Conservation (phyloP, 2,888 invertebrate species). For the Epistrophella euchroma region DNA sequence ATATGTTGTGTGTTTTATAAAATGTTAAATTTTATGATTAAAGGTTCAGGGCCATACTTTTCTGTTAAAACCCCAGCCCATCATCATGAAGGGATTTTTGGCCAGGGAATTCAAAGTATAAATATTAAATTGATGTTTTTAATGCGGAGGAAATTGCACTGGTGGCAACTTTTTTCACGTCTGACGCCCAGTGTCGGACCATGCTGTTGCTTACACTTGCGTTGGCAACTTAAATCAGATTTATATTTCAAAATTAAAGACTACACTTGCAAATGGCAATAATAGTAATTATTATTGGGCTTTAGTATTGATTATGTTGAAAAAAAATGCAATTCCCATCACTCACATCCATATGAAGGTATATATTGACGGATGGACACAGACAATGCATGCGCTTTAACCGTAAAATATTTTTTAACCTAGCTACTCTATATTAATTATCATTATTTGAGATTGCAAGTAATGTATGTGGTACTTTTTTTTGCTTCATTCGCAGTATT, state of each 20-base stretch:
- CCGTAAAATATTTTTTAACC: background rate
- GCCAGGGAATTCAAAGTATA: slow-evolving; percentile 19
- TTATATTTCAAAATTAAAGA: slow-evolving; percentile 48
- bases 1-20: slow-evolving; percentile 19
- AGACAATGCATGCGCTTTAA: background rate
- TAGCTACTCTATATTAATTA: slow-evolving; percentile 22
- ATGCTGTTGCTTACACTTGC: background rate
- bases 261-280: slow-evolving; percentile 26
- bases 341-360: background rate
- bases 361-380: background rate
- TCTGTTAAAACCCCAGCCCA: background rate
- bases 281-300: slow-evolving; percentile 34
- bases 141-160: slow-evolving; percentile 19
- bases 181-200: background rate
- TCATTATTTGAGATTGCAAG: slow-evolving; percentile 13
- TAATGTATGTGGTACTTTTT: slow-evolving; percentile 18
- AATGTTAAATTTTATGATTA: slow-evolving; percentile 56
- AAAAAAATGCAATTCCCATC: slow-evolving; percentile 25
- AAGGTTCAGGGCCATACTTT: slow-evolving; percentile 27
- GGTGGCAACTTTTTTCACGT: background rate
- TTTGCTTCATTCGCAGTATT: background rate
- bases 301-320: slow-evolving; percentile 56
- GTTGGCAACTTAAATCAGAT: slow-evolving; percentile 21
- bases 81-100: background rate
- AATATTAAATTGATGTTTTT: slow-evolving; percentile 24